phyloP scores from a whole-genome alignment of 2,113 vertebrate genomes.

The Ochotona princeps region DNA sequence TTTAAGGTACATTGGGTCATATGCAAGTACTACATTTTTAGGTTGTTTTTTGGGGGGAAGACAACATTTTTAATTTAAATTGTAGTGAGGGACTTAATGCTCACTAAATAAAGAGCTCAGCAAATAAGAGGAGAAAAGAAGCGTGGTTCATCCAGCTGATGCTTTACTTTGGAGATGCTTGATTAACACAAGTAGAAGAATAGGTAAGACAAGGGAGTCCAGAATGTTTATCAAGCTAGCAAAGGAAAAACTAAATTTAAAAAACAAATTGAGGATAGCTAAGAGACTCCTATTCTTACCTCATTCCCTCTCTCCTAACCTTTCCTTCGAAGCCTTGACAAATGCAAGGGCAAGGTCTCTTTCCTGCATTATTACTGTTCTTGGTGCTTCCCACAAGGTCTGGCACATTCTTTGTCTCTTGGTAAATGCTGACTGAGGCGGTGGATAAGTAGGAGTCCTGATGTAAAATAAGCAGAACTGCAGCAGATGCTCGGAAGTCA shows the following conservation, averaged over 20 bases:
- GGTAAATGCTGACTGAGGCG: not conserved
- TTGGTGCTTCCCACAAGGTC: not conserved
- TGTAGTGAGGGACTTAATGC: too few relatives aligned
- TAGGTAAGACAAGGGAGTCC: not conserved
- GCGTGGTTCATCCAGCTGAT: not conserved
- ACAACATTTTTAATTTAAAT: too few relatives aligned
- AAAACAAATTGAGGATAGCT: constrained; percentile 16
- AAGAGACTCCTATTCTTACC: not conserved
- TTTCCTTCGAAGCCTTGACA: not conserved
- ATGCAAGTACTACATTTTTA: too few relatives aligned
- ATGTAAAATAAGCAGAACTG: not conserved
- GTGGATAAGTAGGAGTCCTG: constrained; percentile 22
- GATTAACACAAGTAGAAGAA: not conserved
- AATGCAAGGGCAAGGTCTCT: not conserved
- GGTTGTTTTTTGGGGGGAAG: too few relatives aligned
- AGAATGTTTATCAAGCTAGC: not conserved
- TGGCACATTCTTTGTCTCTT: not conserved
- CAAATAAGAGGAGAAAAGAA: too few relatives aligned
- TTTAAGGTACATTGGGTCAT: too few relatives aligned
- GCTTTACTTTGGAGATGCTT: constrained; percentile 7
- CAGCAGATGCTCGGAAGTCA: not conserved
- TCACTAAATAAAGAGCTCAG: too few relatives aligned
- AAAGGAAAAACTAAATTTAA: not conserved
- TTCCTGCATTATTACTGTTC: not conserved
- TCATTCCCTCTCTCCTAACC: not conserved